Conservation (phyloP, 2,888 invertebrate species). For the Augiades crinisus region DNA sequence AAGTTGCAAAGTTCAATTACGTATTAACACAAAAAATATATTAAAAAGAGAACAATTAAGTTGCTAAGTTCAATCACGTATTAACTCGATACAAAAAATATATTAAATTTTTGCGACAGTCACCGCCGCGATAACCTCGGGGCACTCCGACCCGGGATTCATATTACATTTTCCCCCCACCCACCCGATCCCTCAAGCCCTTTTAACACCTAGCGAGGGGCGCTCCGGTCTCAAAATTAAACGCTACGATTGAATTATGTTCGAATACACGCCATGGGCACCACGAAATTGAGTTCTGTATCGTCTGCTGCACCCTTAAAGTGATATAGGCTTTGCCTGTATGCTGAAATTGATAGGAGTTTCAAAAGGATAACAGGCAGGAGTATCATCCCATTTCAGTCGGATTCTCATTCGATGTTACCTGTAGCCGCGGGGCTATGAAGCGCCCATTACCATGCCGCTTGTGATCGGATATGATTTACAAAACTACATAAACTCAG, state of each 20-base stretch:
- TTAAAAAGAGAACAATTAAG: no score
- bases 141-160: slow-evolving; percentile 45
- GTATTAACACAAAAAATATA: slow-evolving; percentile 55
- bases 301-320: slow-evolving; percentile 31
- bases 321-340: slow-evolving; percentile 40
- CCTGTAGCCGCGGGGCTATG: no score
- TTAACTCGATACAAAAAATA: no score
- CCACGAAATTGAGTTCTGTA: slow-evolving; percentile 43
- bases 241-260: slow-evolving; percentile 60
- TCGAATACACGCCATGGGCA: slow-evolving; percentile 52
- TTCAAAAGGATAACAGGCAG: no score
- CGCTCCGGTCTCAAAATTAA: slow-evolving; percentile 57
- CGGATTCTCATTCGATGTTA: no score
- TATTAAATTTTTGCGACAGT: no score
- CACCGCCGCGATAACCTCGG: slow-evolving; percentile 51
- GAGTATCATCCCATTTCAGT: no score
- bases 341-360: slow-evolving; percentile 4
- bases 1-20: no score
- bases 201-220: slow-evolving; percentile 64
- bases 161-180: slow-evolving; percentile 52
- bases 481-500: no score
- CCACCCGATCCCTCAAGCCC: slow-evolving; percentile 54
- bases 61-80: no score
- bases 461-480: no score
- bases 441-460: no score